Base-by-base conservation (phyloP, 1,140 invertebrate genomes). In the Oncopodura yosiiana region DNA sequence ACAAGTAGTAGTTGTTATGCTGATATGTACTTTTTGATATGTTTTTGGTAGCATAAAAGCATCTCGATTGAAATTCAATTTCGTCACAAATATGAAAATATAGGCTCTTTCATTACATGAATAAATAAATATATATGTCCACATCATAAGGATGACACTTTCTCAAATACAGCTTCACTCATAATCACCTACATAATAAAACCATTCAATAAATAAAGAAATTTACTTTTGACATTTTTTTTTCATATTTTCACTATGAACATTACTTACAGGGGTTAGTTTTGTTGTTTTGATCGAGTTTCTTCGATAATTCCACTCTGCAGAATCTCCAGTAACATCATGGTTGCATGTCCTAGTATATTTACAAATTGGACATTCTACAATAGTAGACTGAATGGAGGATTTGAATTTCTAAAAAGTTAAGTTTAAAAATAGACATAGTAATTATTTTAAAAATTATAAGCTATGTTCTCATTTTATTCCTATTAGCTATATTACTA, bases 321-420 rank as follows among this genome's bases (percentile, higher is more conserved):
- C n/a, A n/a, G 54, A 56, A 41, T 56, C 54, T 36, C 23, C 38
- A n/a, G 50, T 34, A 9, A 44, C 30, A n/a, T 56, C 54, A 43
- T 56, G 54, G 21, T 29, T 56, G 36, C 54, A 56, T 12, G 46
- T 34, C 12, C 49, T 24, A n/a, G 54, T 56, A 29, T 36, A 56
- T 37, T 45, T 51, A 39, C 77, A 79, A 8, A 76, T 69, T 58
- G 75, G 74, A 58, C 78, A 79, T 51, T 77, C 76, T 36, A 76
- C 74, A 39, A 79, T 75, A 49, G 76, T 73, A 12, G 78, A 76
- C 37, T 72, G 74, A 9, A 78, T 68, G 1, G 78, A 71, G 55
- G 72, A 73, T 43, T 70, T 69, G 3, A 80, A 61, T 72, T 77
- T 78, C 78, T 80, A 60, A 12, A 61, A 66, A 58, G 53, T 44